Base-by-base conservation (phyloP, 2,797 vertebrate species). In the Geotrypetes seraphini region DNA sequence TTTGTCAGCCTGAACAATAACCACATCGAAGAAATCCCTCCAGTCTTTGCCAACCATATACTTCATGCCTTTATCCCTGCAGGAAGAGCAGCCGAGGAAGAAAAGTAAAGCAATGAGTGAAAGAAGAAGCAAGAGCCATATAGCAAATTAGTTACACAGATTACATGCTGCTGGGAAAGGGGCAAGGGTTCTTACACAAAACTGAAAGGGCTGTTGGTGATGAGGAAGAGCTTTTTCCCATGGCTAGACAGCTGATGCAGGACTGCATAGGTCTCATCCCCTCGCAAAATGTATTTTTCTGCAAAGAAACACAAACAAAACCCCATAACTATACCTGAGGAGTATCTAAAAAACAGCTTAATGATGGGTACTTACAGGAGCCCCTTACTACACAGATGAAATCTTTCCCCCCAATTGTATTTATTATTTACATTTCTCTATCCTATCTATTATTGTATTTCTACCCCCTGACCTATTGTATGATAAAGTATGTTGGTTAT, bases 141-240 rank as follows among this genome's bases (percentile, higher is more conserved):
- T 21, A 31, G 11, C 15, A 30, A 24, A 24, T 3, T 8, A 5
- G 14, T 14, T 14, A 14, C 14, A 14, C 14, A 14, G 14, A 14
- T 14, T 14, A 14, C 14, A 14, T 3, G 13, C 14, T 14, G 4
- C 14, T 14, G 14, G 14, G 14, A 14, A n/a, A n/a, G n/a, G n/a
- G n/a, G n/a, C n/a, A n/a, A n/a, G n/a, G n/a, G n/a, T n/a, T 76
- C 87, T 84, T 52, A 90, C 88, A 89, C 87, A 55, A 90, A 89
- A 65, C 83, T 85, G 58, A 86, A 90, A 28, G 88, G 88, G 41
- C 87, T 90, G 71, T 90, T 90, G 22, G 85, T 87, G 39, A 90
- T 89, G 34, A 90, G 87, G 48, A 90, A 90, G 10, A 90, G 80
- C 25, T 87, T 90, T 53, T 88, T 89, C 25, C 83, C 83, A 0